Conservation (phyloP, 2,888 invertebrate genomes). For the Nycteola revayana region DNA sequence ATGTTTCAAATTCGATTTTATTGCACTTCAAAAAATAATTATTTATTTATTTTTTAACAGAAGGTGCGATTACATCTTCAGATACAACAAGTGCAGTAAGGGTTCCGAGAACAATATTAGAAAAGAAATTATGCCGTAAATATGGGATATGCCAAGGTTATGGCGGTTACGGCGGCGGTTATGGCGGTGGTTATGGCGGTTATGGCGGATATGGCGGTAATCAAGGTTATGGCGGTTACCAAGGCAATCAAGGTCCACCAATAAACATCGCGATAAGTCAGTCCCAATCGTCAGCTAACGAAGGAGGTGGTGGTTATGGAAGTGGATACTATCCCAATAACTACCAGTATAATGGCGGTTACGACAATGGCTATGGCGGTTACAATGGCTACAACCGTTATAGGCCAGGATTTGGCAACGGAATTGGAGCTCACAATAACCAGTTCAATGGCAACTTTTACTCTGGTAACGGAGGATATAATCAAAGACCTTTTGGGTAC, state of each 20-base stretch:
- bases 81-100: constrained; percentile 19
- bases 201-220: too few relatives aligned
- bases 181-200: constrained; percentile 23
- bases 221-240: constrained; percentile 32
- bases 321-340: constrained; percentile 55
- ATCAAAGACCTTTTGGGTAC: constrained; percentile 45
- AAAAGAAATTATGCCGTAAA: constrained; percentile 52
- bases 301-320: constrained; percentile 56
- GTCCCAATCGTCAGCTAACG: constrained; percentile 65
- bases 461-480: constrained; percentile 40
- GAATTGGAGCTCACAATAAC: constrained; percentile 55
- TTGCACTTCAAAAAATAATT: not conserved
- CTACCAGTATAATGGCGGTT: constrained; percentile 43
- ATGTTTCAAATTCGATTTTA: too few relatives aligned
- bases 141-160: constrained; percentile 53
- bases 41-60: constrained; percentile 28
- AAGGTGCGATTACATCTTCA: constrained; percentile 5
- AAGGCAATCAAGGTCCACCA: constrained; percentile 42
- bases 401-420: constrained; percentile 53
- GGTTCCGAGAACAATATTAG: constrained; percentile 43
- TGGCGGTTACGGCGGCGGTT: constrained; percentile 13
- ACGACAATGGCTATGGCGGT: constrained; percentile 4
- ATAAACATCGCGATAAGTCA: constrained; percentile 75
- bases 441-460: constrained; percentile 72
- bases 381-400: constrained; percentile 10